A percentile compares a stretch with the other conserved stretches of the same genome.
These are phyloP conservation scores for Catocala fraxini DNA, from an alignment of 2,888 invertebrate genomes.

Conservation along the genomic window DNA sequence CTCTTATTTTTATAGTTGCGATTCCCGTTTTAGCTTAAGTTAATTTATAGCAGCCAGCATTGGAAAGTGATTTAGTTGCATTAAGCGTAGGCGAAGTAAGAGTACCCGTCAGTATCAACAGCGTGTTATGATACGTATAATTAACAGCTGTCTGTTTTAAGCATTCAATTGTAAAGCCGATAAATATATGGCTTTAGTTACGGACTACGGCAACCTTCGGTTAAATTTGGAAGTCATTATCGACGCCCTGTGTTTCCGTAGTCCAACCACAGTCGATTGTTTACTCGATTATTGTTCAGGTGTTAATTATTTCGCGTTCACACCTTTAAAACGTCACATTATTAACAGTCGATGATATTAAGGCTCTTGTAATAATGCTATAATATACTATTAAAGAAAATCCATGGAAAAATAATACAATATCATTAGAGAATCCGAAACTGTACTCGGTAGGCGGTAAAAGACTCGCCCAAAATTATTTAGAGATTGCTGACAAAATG, in stretches of 20 bases:
- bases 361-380: too few species aligned
- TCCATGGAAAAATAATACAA: too few species aligned
- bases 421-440: too few species aligned
- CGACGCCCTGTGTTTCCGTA: neutral
- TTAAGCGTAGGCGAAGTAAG: constrained; percentile 4
- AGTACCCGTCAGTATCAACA: constrained; percentile 4
- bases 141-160: neutral
- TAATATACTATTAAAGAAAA: too few species aligned
- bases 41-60: neutral
- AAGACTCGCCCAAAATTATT: too few species aligned
- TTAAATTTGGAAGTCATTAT: constrained; percentile 6
- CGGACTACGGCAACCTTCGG: neutral
- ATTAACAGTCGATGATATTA: too few species aligned
- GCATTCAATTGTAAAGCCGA: neutral
- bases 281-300: neutral
- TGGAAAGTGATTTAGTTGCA: constrained; percentile 10
- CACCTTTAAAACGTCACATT: too few species aligned
- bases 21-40: neutral
- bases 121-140: constrained; percentile 6
- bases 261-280: constrained; percentile 1
- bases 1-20: neutral
- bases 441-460: too few species aligned
- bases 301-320: too few species aligned
- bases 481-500: too few species aligned
- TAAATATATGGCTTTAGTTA: neutral